Percentiles rank a stretch among this genome's conserved stretches.
Evolutionary conservation across 2,113 vertebrate genomes (phyloP).

Genomic region (Himantopus leucocephalus): DNA sequence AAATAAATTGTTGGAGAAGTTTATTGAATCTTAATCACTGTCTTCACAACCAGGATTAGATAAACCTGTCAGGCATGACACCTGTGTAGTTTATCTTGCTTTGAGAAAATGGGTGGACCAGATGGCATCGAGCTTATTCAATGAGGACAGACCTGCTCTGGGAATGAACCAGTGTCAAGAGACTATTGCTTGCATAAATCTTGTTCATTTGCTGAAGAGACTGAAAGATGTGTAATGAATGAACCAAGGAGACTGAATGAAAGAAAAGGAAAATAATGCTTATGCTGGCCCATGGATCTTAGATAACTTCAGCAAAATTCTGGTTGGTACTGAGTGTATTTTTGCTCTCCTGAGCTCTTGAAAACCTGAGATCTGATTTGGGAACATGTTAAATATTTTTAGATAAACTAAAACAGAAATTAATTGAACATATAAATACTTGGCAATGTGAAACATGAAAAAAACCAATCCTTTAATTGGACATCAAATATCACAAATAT

Average conservation of each 20-base stretch:
- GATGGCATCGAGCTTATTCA: neutral
- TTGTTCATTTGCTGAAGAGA: neutral
- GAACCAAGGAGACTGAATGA: neutral
- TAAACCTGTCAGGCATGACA: neutral
- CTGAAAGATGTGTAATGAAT: neutral
- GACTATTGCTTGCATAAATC: neutral
- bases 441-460: neutral
- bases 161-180: neutral
- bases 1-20: neutral
- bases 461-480: neutral
- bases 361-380: neutral
- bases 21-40: neutral
- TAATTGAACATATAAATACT: neutral
- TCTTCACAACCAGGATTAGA: neutral
- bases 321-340: neutral
- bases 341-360: neutral
- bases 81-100: neutral
- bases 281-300: neutral
- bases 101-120: neutral
- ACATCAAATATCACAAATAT: neutral
- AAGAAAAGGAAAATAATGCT: neutral
- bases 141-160: neutral
- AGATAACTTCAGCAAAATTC: neutral
- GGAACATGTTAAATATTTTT: neutral
- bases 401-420: neutral